Evolutionary conservation across 2,888 invertebrate species (phyloP), one percentile per base, ranked within the genome.

Genomic region (Linnaemya vulpina): DNA sequence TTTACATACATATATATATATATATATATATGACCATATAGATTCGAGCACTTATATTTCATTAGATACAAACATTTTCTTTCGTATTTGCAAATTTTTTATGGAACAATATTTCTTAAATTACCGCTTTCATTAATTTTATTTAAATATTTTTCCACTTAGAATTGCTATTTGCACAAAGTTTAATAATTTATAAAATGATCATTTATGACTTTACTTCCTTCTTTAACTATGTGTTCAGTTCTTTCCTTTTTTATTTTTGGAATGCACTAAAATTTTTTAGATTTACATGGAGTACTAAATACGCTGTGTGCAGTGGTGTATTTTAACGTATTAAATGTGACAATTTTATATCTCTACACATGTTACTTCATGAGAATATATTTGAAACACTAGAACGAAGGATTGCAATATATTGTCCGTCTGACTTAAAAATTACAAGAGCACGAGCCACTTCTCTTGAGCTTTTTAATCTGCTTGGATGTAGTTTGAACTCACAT

Each of bases 181-280:
- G 17, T 17, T 43, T 46, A 40, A 22, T 43, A 49, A 35, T 63
- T 20, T 70, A 40, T 63, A 51, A 5, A 68, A 49, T 58, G n/a
- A 63, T 63, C 51, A 43, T 30, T 60, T 51, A 49, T 35, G 20
- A 73, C 62, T 63, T 49, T 38, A 17, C 51, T 25, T 74, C 22
- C 3, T 67, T 15, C 17, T 40, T 60, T 73, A 77, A 67, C 46
- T 73, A 51, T 46, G 40, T 49, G 10, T 60, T 51, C 13, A 65
- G 17, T 49, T 65, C 67, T 76, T 40, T 53, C 25, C 40, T 67
- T 49, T 58, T 77, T 76, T 30, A 5, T 3, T 30, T 83, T 77
- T 71, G 40, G 49, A 83, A 77, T 81, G 62, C 68, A 81, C 17
- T 51, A 68, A 20, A 76, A 63, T 13, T 46, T 70, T 43, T n/a